Evolutionary conservation across 2,888 invertebrate species (phyloP).

Genomic region (Cephus runcator): DNA sequence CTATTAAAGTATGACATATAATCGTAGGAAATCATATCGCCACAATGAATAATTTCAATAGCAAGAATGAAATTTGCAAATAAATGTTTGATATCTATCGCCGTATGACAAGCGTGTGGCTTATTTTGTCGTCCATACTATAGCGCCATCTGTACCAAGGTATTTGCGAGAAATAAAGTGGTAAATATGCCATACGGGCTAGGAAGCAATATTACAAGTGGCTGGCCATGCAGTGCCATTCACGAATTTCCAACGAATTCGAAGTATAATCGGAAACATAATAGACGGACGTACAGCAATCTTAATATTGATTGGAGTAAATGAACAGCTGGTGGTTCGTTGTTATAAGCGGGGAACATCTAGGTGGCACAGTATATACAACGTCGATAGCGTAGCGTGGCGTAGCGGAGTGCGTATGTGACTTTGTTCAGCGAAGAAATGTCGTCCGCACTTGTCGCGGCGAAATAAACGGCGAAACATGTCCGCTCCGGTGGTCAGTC

Average conservation of each 20-base stretch:
- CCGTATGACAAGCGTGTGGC: background rate
- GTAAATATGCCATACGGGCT: background rate
- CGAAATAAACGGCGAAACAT: constrained; percentile 45
- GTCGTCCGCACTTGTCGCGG: constrained; percentile 30
- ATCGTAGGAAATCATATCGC: background rate
- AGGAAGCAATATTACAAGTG: background rate
- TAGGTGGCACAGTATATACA: background rate
- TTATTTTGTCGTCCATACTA: background rate
- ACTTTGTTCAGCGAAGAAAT: constrained; percentile 33
- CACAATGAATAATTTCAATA: background rate
- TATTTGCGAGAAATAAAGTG: background rate
- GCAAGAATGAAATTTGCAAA: background rate
- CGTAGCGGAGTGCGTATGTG: constrained; percentile 34
- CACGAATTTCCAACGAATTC: background rate
- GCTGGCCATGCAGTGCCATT: background rate
- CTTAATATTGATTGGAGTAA: background rate
- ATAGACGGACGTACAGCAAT: background rate
- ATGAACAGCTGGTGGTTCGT: background rate
- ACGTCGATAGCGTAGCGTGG: constrained; percentile 5
- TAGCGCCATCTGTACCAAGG: background rate
- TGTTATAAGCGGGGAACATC: background rate
- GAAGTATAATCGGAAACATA: background rate
- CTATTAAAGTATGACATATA: background rate
- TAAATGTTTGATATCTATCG: background rate
- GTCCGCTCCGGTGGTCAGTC: constrained; percentile 52